phyloP scores from a whole-genome alignment of 2,888 invertebrate species.

The Sinhomidia bicolor region DNA sequence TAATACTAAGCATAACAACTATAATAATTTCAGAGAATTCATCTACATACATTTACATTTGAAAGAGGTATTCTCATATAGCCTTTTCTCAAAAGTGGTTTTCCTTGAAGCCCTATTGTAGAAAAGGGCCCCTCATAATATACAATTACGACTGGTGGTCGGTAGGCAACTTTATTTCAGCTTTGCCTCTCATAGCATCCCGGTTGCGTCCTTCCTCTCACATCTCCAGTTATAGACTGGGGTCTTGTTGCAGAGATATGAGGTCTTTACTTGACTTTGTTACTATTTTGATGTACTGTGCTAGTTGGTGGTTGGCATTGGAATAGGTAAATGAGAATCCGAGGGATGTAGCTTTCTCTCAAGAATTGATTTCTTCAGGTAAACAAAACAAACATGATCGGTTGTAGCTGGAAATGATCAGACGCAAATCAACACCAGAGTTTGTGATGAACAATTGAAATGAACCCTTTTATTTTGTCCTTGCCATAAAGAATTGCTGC shows the following conservation, averaged over 20 bases:
- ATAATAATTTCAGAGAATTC: background rate
- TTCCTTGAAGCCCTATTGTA: slow-evolving; percentile 39
- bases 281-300: background rate
- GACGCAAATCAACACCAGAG: too few species aligned
- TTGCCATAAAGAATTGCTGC: too few species aligned
- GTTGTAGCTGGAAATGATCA: background rate
- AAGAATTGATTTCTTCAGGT: too few species aligned
- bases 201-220: background rate
- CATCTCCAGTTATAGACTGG: slow-evolving; percentile 13
- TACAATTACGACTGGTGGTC: too few species aligned
- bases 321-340: background rate
- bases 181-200: background rate
- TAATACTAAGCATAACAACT: background rate
- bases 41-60: background rate
- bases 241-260: background rate
- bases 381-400: too few species aligned
- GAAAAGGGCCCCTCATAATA: too few species aligned
- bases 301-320: background rate
- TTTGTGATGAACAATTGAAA: too few species aligned
- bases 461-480: too few species aligned
- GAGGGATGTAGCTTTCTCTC: too few species aligned
- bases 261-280: background rate
- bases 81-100: too few species aligned
- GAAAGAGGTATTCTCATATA: too few species aligned
- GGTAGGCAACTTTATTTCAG: too few species aligned